Evolutionary conservation across 2,888 invertebrate genomes (phyloP), one percentile per base, ranked within the genome.

Genomic region (Agonopterix heracliana): DNA sequence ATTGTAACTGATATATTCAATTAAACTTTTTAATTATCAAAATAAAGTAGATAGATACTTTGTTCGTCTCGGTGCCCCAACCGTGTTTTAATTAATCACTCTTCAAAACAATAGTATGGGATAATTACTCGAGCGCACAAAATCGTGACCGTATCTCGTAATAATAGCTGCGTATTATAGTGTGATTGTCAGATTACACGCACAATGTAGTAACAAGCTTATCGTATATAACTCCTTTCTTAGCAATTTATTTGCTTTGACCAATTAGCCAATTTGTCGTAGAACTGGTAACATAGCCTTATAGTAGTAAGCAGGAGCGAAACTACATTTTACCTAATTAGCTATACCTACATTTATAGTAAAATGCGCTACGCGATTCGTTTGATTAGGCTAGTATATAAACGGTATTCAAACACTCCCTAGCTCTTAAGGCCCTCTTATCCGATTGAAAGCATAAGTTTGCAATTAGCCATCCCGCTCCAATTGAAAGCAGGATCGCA

Each of bases 161-260:
- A 26, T 26, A 26, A 26, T 26, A 26, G 26, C 26, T 26, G 26
- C 26, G 26, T 26, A 26, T 26, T 3, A 26, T 26, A 7, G 26
- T 26, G 11, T 9, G 26, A 43, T 63, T 60, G 62, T 64, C 60
- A 58, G 63, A 71, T 70, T 68, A 68, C 65, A 67, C 61, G 59
- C 65, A 71, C 75, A 71, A 72, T 68, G 62, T 70, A 69, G 38
- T 77, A 72, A 68, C 68, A 68, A 70, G 62, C 57, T 68, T 65
- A 69, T 71, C 61, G 63, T 60, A 60, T 59, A 64, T 63, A 62
- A 58, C 63, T 60, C 57, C 59, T 59, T 61, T 63, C 66, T 68
- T 68, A 69, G 78, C 69, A 75, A 76, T 78, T 38, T n/a, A 77
- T 74, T 77, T 76, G 78, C 72, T 76, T 63, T 71, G 71, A 70